Evolutionary conservation across 2,888 invertebrate species (phyloP).

Genomic region (Pachydiplax longipennis): DNA sequence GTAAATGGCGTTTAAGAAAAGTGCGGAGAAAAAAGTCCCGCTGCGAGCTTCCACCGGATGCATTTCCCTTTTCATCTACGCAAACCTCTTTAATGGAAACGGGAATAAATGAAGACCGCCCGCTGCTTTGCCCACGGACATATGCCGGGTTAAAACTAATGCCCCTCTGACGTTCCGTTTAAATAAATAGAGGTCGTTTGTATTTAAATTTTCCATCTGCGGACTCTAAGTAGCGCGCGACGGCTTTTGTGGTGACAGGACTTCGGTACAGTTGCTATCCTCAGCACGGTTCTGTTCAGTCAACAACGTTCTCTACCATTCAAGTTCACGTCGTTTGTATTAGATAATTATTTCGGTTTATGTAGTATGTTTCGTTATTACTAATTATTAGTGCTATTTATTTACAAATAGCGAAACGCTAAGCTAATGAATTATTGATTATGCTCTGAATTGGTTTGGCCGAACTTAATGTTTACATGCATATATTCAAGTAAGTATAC

Average conservation of each 20-base stretch:
- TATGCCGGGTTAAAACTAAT: slow-evolving; percentile 22
- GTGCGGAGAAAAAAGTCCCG: neutral
- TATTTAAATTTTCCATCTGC: slow-evolving; percentile 40
- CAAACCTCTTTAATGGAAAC: slow-evolving; percentile 7
- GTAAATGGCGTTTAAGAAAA: too few relatives aligned
- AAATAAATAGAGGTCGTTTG: slow-evolving; percentile 33
- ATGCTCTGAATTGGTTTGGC: too few relatives aligned
- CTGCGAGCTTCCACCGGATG: slow-evolving; percentile 28
- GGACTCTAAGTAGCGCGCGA: neutral
- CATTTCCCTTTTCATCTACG: neutral
- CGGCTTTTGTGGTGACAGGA: neutral
- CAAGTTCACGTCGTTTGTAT: neutral
- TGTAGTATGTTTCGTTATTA: neutral
- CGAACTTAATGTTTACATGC: too few relatives aligned
- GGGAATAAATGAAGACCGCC: slow-evolving; percentile 29
- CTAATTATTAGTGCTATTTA: too few relatives aligned
- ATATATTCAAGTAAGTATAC: too few relatives aligned
- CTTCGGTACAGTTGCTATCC: neutral
- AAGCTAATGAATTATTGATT: too few relatives aligned
- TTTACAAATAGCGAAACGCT: too few relatives aligned
- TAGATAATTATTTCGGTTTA: neutral
- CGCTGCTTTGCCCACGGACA: slow-evolving; percentile 28
- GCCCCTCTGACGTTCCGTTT: neutral
- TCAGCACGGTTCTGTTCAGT: neutral
- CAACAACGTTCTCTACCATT: neutral